These are phyloP conservation scores for Eueides isabella DNA, from an alignment of 1,140 invertebrate genomes.

Conservation along the genomic window DNA sequence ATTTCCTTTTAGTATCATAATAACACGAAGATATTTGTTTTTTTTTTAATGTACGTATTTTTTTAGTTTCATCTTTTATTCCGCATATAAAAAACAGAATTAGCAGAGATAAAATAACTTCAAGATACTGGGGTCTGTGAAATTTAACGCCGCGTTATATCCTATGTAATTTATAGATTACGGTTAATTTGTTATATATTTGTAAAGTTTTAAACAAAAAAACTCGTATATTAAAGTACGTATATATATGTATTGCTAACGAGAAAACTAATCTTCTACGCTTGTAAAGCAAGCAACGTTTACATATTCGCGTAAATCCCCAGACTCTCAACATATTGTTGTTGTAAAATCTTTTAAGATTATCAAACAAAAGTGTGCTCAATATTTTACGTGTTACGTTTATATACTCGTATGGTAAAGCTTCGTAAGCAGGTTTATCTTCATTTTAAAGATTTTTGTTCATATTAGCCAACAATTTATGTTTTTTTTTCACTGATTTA, in stretches of 20 bases:
- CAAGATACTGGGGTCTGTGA: background rate
- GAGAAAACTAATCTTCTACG: background rate
- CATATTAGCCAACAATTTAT: no score
- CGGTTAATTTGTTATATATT: background rate
- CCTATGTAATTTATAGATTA: background rate
- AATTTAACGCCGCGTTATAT: background rate
- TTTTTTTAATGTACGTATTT: background rate
- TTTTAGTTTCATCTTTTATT: background rate
- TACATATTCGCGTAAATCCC: background rate
- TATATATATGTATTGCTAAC: background rate
- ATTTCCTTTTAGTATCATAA: no score
- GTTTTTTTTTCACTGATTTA: background rate
- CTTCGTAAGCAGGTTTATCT: background rate
- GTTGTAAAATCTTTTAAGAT: slow-evolving; percentile 6
- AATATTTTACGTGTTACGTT: background rate
- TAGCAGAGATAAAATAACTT: background rate
- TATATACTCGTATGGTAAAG: background rate
- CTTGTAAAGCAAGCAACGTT: background rate
- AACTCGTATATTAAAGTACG: background rate
- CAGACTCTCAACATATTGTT: background rate
- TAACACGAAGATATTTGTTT: no score
- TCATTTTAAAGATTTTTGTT: background rate
- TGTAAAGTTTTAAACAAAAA: background rate
- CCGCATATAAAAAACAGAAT: background rate
- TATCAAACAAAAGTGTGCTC: background rate